These are phyloP conservation scores for Blastomussa wellsi DNA, from an alignment of 92 coral and sea anemone genomes.

Conservation along the genomic window DNA sequence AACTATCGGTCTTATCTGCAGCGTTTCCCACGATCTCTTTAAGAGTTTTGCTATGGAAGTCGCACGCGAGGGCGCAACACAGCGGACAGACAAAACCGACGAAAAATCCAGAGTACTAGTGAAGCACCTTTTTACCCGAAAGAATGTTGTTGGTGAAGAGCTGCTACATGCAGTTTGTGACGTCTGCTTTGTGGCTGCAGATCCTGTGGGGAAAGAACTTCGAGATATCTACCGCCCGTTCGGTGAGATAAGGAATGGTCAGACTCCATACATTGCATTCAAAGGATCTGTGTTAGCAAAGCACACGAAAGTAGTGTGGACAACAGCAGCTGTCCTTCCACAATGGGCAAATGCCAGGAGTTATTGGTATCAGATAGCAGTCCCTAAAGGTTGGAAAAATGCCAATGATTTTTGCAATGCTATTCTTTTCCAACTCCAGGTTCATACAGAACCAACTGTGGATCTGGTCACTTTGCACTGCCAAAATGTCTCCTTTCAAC, in stretches of 20 bases:
- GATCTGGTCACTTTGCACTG: constrained; percentile 63
- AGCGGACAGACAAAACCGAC: neutral
- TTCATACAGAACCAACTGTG: constrained; percentile 44
- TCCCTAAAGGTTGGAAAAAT: neutral
- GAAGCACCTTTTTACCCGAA: constrained; percentile 32
- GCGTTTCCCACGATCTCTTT: constrained; percentile 49
- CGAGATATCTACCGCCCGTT: constrained; percentile 34
- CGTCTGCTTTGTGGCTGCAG: constrained; percentile 49
- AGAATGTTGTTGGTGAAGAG: constrained; percentile 19
- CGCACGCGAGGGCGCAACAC: constrained; percentile 48
- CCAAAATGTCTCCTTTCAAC: constrained; percentile 54
- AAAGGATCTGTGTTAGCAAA: constrained; percentile 39
- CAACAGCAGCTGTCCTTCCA: constrained; percentile 60
- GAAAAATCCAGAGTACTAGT: constrained; percentile 43
- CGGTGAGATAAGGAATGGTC: constrained; percentile 6
- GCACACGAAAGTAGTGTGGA: constrained; percentile 54
- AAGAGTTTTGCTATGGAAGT: constrained; percentile 54
- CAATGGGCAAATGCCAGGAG: constrained; percentile 15
- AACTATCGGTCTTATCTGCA: constrained; percentile 48
- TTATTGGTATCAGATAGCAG: neutral
- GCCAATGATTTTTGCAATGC: constrained; percentile 1
- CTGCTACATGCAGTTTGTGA: constrained; percentile 28
- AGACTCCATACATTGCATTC: constrained; percentile 47
- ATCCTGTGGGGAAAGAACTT: constrained; percentile 7
- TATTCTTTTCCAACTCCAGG: neutral